Percentiles rank a stretch among this genome's conserved stretches.
Conservation (phyloP, 2,888 invertebrate species). For the Bimastos eiseni region DNA sequence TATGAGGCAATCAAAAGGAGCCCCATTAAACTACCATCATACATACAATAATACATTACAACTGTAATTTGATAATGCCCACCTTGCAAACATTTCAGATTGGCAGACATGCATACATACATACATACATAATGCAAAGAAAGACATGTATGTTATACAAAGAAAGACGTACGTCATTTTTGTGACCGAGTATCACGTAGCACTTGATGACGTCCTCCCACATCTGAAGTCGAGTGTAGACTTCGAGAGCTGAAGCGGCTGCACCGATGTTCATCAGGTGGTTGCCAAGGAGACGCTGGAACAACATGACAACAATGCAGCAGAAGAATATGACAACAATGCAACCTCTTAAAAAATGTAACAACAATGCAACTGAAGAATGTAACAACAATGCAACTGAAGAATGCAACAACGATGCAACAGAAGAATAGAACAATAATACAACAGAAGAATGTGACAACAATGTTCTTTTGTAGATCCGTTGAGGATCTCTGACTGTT, state of each 20-base stretch:
- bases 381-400: not conserved
- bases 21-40: too few species aligned
- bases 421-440: not conserved
- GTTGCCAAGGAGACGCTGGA: slow-evolving; percentile 73
- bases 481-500: too few species aligned
- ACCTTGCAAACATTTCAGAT: too few species aligned
- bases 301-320: not conserved
- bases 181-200: slow-evolving; percentile 79
- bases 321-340: slow-evolving; percentile 31
- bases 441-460: not conserved
- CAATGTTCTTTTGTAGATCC: too few species aligned
- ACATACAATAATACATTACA: too few species aligned
- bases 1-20: too few species aligned
- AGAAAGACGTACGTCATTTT: slow-evolving; percentile 72
- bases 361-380: slow-evolving; percentile 23
- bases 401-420: not conserved
- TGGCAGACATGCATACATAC: too few species aligned
- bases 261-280: slow-evolving; percentile 79
- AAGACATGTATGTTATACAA: not conserved
- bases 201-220: slow-evolving; percentile 94
- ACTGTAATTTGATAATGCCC: too few species aligned
- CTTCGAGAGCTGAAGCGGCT: slow-evolving; percentile 74
- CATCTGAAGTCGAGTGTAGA: slow-evolving; percentile 68
- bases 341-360: not conserved
- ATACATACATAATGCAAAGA: not conserved